Base-by-base conservation (phyloP, 2,113 vertebrate genomes). In the Cromileptes altivelis region DNA sequence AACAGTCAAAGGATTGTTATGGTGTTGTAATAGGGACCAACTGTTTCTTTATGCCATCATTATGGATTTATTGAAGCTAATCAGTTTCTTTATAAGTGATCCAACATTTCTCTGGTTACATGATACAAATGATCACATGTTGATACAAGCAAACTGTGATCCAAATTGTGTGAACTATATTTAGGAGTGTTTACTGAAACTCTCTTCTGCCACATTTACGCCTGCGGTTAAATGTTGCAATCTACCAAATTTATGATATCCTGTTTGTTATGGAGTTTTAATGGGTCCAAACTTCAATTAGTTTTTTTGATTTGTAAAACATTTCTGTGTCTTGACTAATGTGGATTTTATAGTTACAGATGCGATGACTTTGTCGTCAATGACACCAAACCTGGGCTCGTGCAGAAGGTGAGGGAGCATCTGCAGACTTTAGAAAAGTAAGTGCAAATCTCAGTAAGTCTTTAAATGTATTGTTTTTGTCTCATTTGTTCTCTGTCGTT, bases 351-450 rank as follows among this genome's bases (percentile, higher is more conserved):
- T 92, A 99, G 98, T 96, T 99, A 99, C 72, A 96, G 97, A 86
- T 99, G 98, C 95, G 98, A 99, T 94, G 98, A 99, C 88, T 99
- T 99, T 94, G 97, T 98, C 81, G 97, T 99, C 85, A 99, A 99
- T 56, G 98, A 99, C 92, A 99, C 97, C 94, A 98, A 97, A 93
- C 93, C 97, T 75, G 97, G 97, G 63, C 96, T 97, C 80, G 97
- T 99, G 70, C 98, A 99, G 95, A 98, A 97, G 93, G 96, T 99
- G 90, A 96, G 98, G 92, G 98, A 99, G 84, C 97, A 99, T 91
- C 97, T 99, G 83, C 98, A 99, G 91, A 98, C 96, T 94, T 94
- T 99, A 96, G 98, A 99, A 95, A 99, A 97, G 98, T 99, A 95
- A 97, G 97, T 96, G 45, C 49, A 1, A 14, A 33, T 60, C 9